A percentile compares a stretch with the other conserved stretches of the same genome.
Conservation (phyloP, 1,140 invertebrate species). For the Tetragnatha versicolor region DNA sequence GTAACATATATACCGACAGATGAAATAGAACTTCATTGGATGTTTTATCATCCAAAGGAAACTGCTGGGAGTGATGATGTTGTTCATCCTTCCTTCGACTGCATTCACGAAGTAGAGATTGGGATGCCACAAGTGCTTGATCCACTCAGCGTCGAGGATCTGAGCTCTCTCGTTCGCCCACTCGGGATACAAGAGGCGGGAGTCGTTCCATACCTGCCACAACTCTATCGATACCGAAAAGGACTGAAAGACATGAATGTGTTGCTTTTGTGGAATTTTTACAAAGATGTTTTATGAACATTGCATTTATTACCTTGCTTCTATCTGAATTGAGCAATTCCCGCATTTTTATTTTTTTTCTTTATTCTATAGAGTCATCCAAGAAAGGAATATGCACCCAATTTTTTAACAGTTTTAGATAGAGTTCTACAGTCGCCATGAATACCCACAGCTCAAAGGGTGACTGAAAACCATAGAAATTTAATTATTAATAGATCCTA, state of each 20-base stretch:
- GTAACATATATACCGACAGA: no score
- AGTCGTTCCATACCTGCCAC: conserved; percentile 52
- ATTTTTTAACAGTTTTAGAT: no score
- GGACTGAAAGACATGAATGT: conserved; percentile 21
- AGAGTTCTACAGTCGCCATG: no score
- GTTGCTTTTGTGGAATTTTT: background rate
- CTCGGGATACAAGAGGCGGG: conserved; percentile 20
- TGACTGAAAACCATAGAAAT: no score
- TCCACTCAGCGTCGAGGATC: conserved; percentile 42
- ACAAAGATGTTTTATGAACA: background rate
- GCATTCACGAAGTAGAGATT: conserved; percentile 57
- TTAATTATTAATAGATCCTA: no score
- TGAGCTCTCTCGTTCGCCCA: background rate
- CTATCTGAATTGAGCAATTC: no score
- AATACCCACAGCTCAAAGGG: no score
- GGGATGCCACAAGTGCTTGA: conserved; percentile 51
- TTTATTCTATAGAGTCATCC: no score
- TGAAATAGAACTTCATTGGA: no score
- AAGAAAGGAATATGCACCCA: no score
- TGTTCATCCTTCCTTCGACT: conserved; percentile 42
- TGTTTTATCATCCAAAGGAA: conserved; percentile 39
- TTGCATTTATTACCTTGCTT: background rate
- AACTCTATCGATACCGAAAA: conserved; percentile 50
- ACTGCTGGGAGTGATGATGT: conserved; percentile 37
- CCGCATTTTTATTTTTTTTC: no score